Conservation (phyloP, 2,797 vertebrate genomes). For the Rhincodon typus region DNA sequence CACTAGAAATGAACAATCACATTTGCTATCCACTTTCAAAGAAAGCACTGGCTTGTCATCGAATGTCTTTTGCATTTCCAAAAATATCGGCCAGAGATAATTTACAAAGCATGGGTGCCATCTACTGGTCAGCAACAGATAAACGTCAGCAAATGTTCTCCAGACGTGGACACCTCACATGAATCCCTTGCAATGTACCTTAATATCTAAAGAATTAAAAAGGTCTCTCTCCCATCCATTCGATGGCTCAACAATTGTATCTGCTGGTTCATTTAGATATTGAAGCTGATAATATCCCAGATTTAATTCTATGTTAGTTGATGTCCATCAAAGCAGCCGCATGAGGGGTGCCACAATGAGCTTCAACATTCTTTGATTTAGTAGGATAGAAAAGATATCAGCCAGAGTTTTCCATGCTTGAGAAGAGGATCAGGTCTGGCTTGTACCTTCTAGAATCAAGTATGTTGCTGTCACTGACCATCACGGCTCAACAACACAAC, state of each 20-base stretch:
- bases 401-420: background rate
- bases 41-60: background rate
- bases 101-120: background rate
- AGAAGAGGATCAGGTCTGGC: background rate
- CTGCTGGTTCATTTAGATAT: background rate
- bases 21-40: background rate
- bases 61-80: background rate
- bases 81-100: background rate
- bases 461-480: background rate
- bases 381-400: background rate
- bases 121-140: slow-evolving; percentile 16
- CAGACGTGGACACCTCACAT: background rate
- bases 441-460: background rate
- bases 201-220: background rate
- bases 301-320: background rate
- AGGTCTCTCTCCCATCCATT: background rate
- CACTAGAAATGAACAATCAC: background rate
- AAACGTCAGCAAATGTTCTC: background rate
- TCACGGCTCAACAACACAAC: background rate
- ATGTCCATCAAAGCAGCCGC: background rate
- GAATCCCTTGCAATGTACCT: background rate
- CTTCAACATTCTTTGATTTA: background rate
- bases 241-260: background rate
- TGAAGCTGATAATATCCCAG: background rate
- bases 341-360: background rate